Percentiles rank a stretch among this genome's conserved stretches.
These are phyloP conservation scores for Sebastes elongatus DNA, from an alignment of 2,797 vertebrate genomes.

Conservation along the genomic window DNA sequence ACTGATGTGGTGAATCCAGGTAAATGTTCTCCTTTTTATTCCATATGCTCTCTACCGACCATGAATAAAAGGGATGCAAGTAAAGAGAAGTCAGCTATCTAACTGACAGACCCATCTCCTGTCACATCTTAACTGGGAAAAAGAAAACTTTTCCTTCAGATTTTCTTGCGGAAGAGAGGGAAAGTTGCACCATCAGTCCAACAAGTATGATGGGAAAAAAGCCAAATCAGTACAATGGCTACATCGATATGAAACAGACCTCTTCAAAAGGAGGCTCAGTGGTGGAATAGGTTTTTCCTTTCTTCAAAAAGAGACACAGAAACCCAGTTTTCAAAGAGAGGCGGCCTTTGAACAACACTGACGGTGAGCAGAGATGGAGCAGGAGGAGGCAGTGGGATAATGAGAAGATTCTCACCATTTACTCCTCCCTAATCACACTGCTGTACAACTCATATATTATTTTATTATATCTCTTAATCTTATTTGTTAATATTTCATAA, in stretches of 20 bases:
- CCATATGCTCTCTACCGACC: neutral
- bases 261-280: constrained; percentile 11
- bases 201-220: neutral
- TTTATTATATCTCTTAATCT: neutral
- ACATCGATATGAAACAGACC: constrained; percentile 1
- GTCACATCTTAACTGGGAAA: neutral
- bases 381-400: constrained; percentile 28
- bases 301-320: constrained; percentile 28
- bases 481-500: constrained; percentile 16
- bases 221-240: constrained; percentile 13
- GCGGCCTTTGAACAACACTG: constrained; percentile 30
- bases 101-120: neutral
- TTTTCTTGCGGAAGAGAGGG: neutral
- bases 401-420: constrained; percentile 39
- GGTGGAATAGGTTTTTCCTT: constrained; percentile 25
- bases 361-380: neutral
- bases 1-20: neutral
- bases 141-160: neutral
- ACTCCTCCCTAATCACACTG: constrained; percentile 19
- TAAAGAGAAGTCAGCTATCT: neutral
- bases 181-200: constrained; percentile 17
- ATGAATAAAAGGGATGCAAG: neutral
- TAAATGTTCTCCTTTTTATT: neutral
- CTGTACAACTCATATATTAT: neutral
- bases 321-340: constrained; percentile 40